Base-by-base conservation (phyloP, 2,888 invertebrate species). In the Dichetophora obliterata region DNA sequence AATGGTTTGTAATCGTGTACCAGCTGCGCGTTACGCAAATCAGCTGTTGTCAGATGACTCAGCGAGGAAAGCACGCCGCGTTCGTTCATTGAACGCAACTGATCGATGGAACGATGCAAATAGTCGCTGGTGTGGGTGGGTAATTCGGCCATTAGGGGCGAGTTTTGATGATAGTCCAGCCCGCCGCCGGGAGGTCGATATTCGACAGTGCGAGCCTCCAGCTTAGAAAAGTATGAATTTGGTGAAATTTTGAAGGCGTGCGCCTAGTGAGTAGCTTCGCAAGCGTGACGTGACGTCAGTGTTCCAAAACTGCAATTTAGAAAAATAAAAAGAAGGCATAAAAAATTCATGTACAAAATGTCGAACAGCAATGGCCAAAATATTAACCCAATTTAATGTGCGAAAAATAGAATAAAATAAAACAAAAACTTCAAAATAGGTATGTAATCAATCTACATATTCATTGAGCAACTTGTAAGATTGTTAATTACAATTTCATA, bases 101-200 rank as follows among this genome's bases (percentile, higher is more conserved):
- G 92, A 82, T 92, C 93, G 89, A 92, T 92, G 82, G 93, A 92
- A 85, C 92, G 91, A 86, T 92, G 92, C 85, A 92, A 90, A 87
- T 92, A 92, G 82, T 92, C 92, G 80, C 88, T 88, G 77, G 80
- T 80, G 9, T 79, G 75, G 84, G 91, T 85, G 61, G 93, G 92
- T 87, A 93, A 91, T 89, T 93, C 93, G 57, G 93, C 93, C 93
- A 93, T 93, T 78, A 92, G 86, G 61, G 92, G 91, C 76, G 91
- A 92, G 80, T 83, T 84, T 82, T 91, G 91, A 82, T 91, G 91
- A 82, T 91, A 91, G 84, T 92, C 91, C 82, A 92, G 88, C 77
- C 91, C 91, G 75, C 91, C 91, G 74, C 91, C 91, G 77, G 91
- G 91, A 82, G 91, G 91, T 84, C 91, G 86, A 84, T 91, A 91